A percentile compares a stretch with the other conserved stretches of the same genome.
Evolutionary conservation across 2,888 invertebrate species (phyloP).

Genomic region (Limenitis camilla): DNA sequence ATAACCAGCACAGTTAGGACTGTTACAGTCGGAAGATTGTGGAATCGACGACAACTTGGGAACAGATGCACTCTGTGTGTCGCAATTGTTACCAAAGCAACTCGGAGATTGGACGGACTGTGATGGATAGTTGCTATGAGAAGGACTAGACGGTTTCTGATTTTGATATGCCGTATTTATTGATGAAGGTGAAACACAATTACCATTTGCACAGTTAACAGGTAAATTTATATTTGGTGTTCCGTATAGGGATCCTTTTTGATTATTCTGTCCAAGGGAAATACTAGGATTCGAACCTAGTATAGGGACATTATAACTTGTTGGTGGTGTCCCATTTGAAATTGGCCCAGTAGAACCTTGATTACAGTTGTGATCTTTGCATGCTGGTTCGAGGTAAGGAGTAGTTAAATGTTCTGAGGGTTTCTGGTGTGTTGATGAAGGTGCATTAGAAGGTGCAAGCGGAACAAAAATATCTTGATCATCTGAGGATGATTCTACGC

Average conservation of each 20-base stretch:
- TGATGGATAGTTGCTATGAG: conserved; percentile 15
- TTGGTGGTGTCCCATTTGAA: conserved; percentile 28
- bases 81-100: conserved; percentile 11
- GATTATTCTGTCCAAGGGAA: conserved; percentile 15
- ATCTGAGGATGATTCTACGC: neutral
- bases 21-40: conserved; percentile 23
- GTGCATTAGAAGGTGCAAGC: conserved; percentile 12
- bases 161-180: neutral
- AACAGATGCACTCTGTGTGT: conserved; percentile 3
- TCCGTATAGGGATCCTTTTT: conserved; percentile 4
- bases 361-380: conserved; percentile 29
- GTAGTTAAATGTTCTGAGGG: conserved; percentile 43
- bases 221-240: neutral
- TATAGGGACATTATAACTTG: conserved; percentile 36
- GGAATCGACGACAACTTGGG: neutral
- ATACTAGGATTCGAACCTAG: conserved; percentile 21
- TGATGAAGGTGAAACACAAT: neutral
- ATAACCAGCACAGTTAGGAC: conserved; percentile 29
- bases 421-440: conserved; percentile 8
- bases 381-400: conserved; percentile 40
- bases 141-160: conserved; percentile 15
- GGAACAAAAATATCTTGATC: conserved; percentile 18
- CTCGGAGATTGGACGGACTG: neutral
- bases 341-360: conserved; percentile 9
- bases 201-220: neutral